Percentiles rank a stretch among this genome's conserved stretches.
Conservation (phyloP, 1,140 invertebrate genomes). For the Drosophila sturtevanti region DNA sequence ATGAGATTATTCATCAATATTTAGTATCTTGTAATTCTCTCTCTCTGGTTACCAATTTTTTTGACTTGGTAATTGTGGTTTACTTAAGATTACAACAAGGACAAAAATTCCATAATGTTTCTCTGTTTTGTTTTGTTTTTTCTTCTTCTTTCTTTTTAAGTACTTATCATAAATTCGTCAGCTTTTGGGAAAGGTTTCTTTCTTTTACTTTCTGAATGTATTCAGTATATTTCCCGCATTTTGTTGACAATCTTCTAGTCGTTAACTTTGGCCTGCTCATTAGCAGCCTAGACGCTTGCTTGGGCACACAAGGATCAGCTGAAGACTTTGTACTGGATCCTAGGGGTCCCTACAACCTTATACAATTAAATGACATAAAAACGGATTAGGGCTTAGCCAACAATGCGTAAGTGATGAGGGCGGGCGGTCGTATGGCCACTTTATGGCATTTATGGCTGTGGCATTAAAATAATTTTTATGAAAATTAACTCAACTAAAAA, state of each 20-base stretch:
- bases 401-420: slow-evolving; percentile 51
- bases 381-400: slow-evolving; percentile 60
- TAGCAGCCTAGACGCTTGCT: slow-evolving; percentile 57
- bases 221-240: not conserved
- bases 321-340: not conserved
- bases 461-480: slow-evolving; percentile 73
- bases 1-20: not conserved
- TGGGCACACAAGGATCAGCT: slow-evolving; percentile 28
- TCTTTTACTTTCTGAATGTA: not conserved
- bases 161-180: not conserved
- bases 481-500: slow-evolving; percentile 67
- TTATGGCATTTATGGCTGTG: slow-evolving; percentile 48
- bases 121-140: not conserved
- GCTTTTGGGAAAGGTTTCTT: not conserved
- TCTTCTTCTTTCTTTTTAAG: not conserved
- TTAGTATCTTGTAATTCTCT: not conserved
- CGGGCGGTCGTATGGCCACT: slow-evolving; percentile 25
- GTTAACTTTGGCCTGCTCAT: slow-evolving; percentile 44
- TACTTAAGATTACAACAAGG: not conserved
- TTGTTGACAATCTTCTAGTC: slow-evolving; percentile 8
- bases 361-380: slow-evolving; percentile 47
- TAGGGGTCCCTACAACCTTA: slow-evolving; percentile 35
- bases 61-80: not conserved
- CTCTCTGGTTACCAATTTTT: too few species aligned
- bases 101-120: not conserved